Percentiles rank a stretch among this genome's conserved stretches.
Conservation (phyloP, 2,888 invertebrate genomes). For the Sarcophaga carnaria region DNA sequence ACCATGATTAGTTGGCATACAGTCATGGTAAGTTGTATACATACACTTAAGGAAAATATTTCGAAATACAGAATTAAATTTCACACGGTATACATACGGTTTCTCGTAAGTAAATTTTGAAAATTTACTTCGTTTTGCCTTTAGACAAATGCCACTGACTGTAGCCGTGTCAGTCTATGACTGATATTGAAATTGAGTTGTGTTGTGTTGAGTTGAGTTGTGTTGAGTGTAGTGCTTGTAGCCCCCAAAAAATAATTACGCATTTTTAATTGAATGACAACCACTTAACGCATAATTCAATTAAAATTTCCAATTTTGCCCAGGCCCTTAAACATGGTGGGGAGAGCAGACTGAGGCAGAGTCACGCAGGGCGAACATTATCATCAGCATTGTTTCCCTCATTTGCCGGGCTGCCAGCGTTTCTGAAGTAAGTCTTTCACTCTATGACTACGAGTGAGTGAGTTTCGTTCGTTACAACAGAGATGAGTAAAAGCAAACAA, state of each 20-base stretch:
- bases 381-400: background rate
- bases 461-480: no score
- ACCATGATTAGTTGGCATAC: slow-evolving; percentile 11
- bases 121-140: background rate
- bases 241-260: slow-evolving; percentile 42
- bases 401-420: no score
- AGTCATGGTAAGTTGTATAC: background rate
- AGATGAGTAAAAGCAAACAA: no score
- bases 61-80: no score
- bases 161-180: background rate
- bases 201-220: no score
- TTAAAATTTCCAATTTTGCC: slow-evolving; percentile 50
- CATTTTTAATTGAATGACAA: slow-evolving; percentile 61
- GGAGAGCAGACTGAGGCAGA: background rate
- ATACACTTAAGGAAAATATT: background rate
- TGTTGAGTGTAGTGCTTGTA: background rate
- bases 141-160: background rate
- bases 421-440: no score
- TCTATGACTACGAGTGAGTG: no score
- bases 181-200: background rate
- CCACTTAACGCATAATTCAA: slow-evolving; percentile 61
- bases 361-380: background rate
- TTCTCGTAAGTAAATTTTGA: background rate
- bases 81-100: no score
- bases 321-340: background rate